Conservation (phyloP, 2,888 invertebrate species). For the Eupithecia insigniata region DNA sequence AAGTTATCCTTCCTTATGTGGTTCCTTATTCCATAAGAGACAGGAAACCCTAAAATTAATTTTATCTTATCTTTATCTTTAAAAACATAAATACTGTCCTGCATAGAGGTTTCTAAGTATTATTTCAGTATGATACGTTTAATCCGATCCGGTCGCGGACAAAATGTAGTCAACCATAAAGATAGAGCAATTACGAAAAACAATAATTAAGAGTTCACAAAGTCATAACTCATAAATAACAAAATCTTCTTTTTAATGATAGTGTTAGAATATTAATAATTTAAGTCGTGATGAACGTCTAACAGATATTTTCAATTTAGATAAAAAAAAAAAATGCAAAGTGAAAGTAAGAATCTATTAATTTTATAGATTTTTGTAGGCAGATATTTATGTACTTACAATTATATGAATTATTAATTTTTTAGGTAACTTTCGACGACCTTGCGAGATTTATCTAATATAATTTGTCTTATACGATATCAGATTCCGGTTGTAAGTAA, state of each 20-base stretch:
- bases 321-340: slow-evolving; percentile 32
- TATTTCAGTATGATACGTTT: not conserved
- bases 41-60: no score
- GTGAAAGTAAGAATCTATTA: slow-evolving; percentile 40
- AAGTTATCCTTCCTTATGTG: no score
- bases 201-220: slow-evolving; percentile 19
- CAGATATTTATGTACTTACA: slow-evolving; percentile 7
- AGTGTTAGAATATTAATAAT: slow-evolving; percentile 34
- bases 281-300: slow-evolving; percentile 33
- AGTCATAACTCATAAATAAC: slow-evolving; percentile 31
- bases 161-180: not conserved
- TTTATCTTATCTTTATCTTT: no score
- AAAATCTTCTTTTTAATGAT: slow-evolving; percentile 33
- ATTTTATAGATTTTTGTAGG: slow-evolving; percentile 17
- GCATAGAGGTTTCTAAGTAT: no score
- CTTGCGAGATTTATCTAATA: slow-evolving; percentile 16
- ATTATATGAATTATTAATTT: slow-evolving; percentile 25
- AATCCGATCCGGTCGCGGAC: not conserved
- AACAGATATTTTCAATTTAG: slow-evolving; percentile 37
- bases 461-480: slow-evolving; percentile 5
- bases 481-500: not conserved
- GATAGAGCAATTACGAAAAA: slow-evolving; percentile 3
- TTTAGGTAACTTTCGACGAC: slow-evolving; percentile 21
- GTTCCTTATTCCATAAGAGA: no score
- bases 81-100: no score